Conservation (phyloP, 2,113 vertebrate genomes). For the Salvelinus alpinus region DNA sequence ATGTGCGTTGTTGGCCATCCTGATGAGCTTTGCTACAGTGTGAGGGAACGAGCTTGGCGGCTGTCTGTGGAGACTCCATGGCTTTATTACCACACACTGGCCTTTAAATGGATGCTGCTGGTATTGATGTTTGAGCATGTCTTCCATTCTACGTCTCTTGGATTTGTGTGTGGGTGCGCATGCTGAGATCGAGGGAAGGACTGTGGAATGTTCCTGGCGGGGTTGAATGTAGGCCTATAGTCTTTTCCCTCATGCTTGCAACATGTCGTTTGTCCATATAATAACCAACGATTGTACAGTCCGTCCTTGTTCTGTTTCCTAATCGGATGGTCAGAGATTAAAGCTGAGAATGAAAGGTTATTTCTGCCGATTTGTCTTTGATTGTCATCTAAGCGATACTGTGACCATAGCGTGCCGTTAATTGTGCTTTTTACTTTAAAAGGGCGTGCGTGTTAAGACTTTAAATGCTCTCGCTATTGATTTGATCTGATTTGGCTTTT, state of each 20-base stretch:
- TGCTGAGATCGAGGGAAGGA: neutral
- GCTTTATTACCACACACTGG: constrained; percentile 8
- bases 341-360: constrained; percentile 12
- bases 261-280: constrained; percentile 4
- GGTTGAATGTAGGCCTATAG: neutral
- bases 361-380: neutral
- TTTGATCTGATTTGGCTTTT: neutral
- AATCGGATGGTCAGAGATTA: constrained; percentile 16
- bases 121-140: constrained; percentile 15
- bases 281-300: constrained; percentile 11
- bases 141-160: neutral
- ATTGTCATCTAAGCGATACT: neutral
- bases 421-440: neutral
- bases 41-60: neutral
- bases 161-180: neutral
- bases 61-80: neutral
- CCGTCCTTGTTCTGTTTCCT: constrained; percentile 5
- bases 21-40: neutral
- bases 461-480: neutral
- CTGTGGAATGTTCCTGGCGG: neutral
- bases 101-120: constrained; percentile 35
- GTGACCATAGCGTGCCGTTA: neutral
- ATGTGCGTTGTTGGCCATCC: neutral
- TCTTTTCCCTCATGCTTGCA: constrained; percentile 6
- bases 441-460: neutral